Base-by-base conservation (phyloP, 37 sponge, comb jelly and placozoan genomes). In the Mnemiopsis leidyi region DNA sequence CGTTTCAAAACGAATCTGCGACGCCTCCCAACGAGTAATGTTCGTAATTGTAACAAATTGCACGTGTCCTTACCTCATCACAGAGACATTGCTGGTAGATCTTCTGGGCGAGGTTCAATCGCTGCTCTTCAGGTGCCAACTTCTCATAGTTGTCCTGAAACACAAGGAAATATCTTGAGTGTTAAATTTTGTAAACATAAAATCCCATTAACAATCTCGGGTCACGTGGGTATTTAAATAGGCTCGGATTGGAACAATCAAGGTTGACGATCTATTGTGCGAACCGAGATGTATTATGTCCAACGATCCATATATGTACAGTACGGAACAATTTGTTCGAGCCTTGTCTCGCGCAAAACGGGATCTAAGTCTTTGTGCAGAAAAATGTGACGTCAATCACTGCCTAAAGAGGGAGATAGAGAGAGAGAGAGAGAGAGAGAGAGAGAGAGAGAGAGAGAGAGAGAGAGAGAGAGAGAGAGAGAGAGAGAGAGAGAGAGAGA, bases 1-100 rank as follows among this genome's bases (percentile, higher is more conserved):
- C n/a, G n/a, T n/a, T n/a, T n/a, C n/a, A n/a, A n/a, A n/a, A n/a
- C n/a, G n/a, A n/a, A n/a, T n/a, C n/a, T n/a, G n/a, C n/a, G n/a
- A n/a, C n/a, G n/a, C n/a, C n/a, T n/a, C n/a, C n/a, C n/a, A n/a
- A n/a, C n/a, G n/a, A n/a, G n/a, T n/a, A n/a, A n/a, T n/a, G n/a
- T n/a, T n/a, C n/a, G n/a, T n/a, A n/a, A n/a, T n/a, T n/a, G n/a
- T n/a, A n/a, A n/a, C n/a, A n/a, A n/a, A n/a, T n/a, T n/a, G n/a
- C n/a, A n/a, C n/a, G n/a, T n/a, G n/a, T n/a, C n/a, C n/a, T n/a
- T 25, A 95, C 96, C 85, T 90, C 93, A 24, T 92, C 67, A 5
- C 93, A 69, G n/a, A 98, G 69, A 90, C 94, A 98, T 23, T 97
- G 94, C 28, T 93, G 83, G 93, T 93, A 98, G 0, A 97, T 93